Base-by-base conservation (phyloP, 2,797 vertebrate genomes). In the Hylomyscus alleni region DNA sequence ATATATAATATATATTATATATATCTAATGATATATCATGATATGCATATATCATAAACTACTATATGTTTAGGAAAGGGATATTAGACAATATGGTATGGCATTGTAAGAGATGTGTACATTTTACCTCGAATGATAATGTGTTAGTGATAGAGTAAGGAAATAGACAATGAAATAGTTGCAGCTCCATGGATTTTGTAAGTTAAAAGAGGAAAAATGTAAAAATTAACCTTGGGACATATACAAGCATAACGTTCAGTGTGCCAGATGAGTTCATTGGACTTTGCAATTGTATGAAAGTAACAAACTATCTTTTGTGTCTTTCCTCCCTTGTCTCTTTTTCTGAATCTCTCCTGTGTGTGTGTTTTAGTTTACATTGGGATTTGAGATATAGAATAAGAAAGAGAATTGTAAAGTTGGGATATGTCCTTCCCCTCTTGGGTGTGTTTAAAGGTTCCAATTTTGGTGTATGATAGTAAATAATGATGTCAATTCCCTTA, bases 381-480 rank as follows among this genome's bases (percentile, higher is more conserved):
- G 29, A 3, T 44, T 14, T 78, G 77, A n/a, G 31, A 52, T 65
- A 52, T 50, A 22, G 37, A 4, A 26, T 90, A 14, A 60, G 58
- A 78, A 65, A 52, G 20, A 60, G 44, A 78, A 65, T 52, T 78
- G 44, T 65, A 34, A 78, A 31, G 20, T 89, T 90, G 58, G 22
- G 40, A 62, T 52, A 65, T 78, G 17, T 26, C n/a, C 26, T 37
- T 69, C n/a, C 62, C 20, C 11, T 56, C 5, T 56, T 44, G 29
- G 12, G 26, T 60, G 50, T 93, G 1, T 40, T 93, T 82, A 65
- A 86, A 94, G 86, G 72, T 58, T 90, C 31, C 87, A 76, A 95
- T 95, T 95, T 92, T 90, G 47, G n/a, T 82, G 12, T 88, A 50
- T 85, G 81, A 81, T 95, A 95, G 40, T 88, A 96, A 97, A 94